Percentiles rank a stretch among this genome's conserved stretches.
phyloP scores from a whole-genome alignment of 2,888 invertebrate genomes.

The Zele albiditarsus region DNA sequence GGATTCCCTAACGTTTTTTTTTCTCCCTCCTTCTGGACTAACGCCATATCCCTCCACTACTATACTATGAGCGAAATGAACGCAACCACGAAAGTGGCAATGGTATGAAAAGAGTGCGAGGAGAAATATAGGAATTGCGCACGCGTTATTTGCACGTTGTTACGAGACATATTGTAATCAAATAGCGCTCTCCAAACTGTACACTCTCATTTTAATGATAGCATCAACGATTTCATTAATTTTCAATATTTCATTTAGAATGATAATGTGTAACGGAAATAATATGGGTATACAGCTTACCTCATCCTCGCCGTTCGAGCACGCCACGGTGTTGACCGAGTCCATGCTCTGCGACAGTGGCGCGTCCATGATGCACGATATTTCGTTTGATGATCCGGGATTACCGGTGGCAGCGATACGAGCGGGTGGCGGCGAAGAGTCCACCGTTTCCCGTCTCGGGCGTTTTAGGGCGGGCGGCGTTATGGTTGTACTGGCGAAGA shows the following conservation, averaged over 20 bases:
- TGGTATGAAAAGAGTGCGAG: background rate
- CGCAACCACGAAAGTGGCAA: conserved; percentile 40
- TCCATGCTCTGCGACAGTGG: conserved; percentile 97
- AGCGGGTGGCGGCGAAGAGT: conserved; percentile 72
- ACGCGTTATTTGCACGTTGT: conserved; percentile 26
- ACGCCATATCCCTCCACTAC: conserved; percentile 22
- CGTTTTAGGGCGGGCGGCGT: conserved; percentile 73
- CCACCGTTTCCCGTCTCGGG: conserved; percentile 73
- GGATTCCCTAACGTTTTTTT: background rate
- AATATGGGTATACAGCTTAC: conserved; percentile 75
- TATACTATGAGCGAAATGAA: conserved; percentile 46
- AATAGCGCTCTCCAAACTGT: background rate
- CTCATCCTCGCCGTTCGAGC: conserved; percentile 91
- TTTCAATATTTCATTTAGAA: too few relatives aligned
- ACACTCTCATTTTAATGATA: background rate
- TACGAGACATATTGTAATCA: background rate
- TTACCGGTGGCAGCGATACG: conserved; percentile 64
- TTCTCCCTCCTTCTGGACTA: background rate
- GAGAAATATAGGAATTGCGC: conserved; percentile 7
- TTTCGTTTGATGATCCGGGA: conserved; percentile 68
- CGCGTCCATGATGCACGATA: conserved; percentile 78
- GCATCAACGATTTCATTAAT: too few relatives aligned
- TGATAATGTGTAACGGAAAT: too few relatives aligned
- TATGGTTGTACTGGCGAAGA: conserved; percentile 72
- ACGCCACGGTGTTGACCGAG: conserved; percentile 92